These are phyloP conservation scores for Melanerpes aurifrons DNA, from an alignment of 2,113 vertebrate species.

Conservation along the genomic window DNA sequence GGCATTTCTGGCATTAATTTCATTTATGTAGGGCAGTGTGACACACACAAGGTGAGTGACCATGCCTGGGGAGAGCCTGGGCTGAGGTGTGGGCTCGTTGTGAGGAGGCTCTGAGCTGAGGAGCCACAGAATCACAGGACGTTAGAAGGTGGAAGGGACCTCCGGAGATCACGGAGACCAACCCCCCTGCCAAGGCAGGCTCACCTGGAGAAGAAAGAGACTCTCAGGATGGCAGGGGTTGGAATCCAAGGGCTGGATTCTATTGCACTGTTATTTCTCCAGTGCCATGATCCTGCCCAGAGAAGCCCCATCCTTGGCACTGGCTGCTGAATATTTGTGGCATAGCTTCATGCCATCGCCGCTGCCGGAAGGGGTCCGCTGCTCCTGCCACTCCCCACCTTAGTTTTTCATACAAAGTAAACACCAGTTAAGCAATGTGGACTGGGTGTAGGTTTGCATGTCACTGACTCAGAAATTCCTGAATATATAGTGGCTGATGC, in stretches of 20 bases:
- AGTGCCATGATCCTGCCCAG: fast-evolving
- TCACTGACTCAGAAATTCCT: slow-evolving; percentile 75
- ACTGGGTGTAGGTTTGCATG: slow-evolving; percentile 60
- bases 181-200: too few species aligned
- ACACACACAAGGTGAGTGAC: not conserved
- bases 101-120: not conserved
- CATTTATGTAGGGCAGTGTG: not conserved
- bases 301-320: not conserved
- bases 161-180: too few species aligned
- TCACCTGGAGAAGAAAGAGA: too few species aligned
- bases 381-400: slow-evolving; percentile 50
- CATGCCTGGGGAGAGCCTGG: fast-evolving
- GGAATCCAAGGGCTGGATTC: not conserved
- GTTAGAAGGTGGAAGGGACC: too few species aligned
- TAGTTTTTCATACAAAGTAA: slow-evolving; percentile 58
- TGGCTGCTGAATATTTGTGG: not conserved
- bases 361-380: not conserved
- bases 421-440: slow-evolving; percentile 62
- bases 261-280: fast-evolving
- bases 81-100: fast-evolving
- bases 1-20: fast-evolving
- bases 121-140: not conserved
- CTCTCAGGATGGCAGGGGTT: too few species aligned
- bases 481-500: slow-evolving; percentile 9
- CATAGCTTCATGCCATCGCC: not conserved